Evolutionary conservation across 1,140 invertebrate genomes (phyloP).

Genomic region (Dufourea novaeangliae): DNA sequence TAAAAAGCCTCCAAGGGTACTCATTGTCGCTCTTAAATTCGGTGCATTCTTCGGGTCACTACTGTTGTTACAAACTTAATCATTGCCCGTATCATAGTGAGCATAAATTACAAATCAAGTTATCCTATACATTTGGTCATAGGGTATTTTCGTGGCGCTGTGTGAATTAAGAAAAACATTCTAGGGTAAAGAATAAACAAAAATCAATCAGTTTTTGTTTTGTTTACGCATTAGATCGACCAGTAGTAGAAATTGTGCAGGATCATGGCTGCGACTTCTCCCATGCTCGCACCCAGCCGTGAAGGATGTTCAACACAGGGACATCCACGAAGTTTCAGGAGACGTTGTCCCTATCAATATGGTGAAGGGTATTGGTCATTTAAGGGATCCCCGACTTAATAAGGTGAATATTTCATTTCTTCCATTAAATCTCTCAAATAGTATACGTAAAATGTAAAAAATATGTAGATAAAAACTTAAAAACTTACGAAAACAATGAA

Average conservation of each 20-base stretch:
- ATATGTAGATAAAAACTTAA: too few species aligned
- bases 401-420: conserved; percentile 80
- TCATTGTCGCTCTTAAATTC: too few species aligned
- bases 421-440: not conserved
- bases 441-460: too few species aligned
- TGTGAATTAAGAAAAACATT: not conserved
- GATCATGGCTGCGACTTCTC: conserved; percentile 70
- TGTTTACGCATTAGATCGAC: conserved; percentile 56
- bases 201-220: not conserved
- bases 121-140: not conserved
- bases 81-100: too few species aligned
- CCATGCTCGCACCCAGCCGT: conserved; percentile 66
- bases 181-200: too few species aligned
- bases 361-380: conserved; percentile 85
- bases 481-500: too few species aligned
- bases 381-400: conserved; percentile 85
- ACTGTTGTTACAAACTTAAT: too few species aligned
- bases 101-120: too few species aligned
- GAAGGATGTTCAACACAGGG: conserved; percentile 76
- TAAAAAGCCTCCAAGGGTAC: too few species aligned
- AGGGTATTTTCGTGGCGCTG: not conserved
- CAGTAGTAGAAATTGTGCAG: conserved; percentile 69
- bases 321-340: conserved; percentile 83
- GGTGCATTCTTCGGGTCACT: too few species aligned
- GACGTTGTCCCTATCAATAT: conserved; percentile 84